Conservation (phyloP, 2,113 vertebrate genomes). For the Cottus gobio region DNA sequence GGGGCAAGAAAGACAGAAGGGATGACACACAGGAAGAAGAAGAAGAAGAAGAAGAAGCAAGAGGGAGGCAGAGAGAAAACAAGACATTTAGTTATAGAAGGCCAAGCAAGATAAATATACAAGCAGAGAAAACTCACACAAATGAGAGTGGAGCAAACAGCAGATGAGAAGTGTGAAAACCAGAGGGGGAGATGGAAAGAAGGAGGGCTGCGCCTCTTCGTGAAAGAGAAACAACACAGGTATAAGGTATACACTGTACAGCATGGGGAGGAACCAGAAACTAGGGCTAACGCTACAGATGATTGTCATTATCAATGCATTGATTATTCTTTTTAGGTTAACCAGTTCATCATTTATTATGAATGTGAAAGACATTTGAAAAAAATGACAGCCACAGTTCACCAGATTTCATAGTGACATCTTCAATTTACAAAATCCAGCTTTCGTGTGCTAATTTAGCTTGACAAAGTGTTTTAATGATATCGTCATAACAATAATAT, state of each 20-base stretch:
- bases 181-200: slow-evolving; percentile 1
- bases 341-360: background rate
- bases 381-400: background rate
- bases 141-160: slow-evolving; percentile 1
- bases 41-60: slow-evolving; percentile 26
- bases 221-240: slow-evolving; percentile 6
- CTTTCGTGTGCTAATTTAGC: background rate
- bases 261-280: background rate
- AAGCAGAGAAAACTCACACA: background rate
- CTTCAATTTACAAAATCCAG: background rate
- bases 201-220: background rate
- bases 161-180: slow-evolving; percentile 4
- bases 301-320: background rate
- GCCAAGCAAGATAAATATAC: background rate
- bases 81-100: background rate
- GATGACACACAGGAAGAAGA: slow-evolving; percentile 47
- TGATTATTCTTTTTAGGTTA: background rate
- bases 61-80: background rate
- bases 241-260: background rate
- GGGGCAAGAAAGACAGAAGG: slow-evolving; percentile 52
- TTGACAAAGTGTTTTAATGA: background rate
- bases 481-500: background rate
- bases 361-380: background rate
- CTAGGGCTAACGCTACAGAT: too few relatives aligned
- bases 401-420: background rate